Conservation (phyloP, 2,797 vertebrate species). For the Gallinago solitaria region DNA sequence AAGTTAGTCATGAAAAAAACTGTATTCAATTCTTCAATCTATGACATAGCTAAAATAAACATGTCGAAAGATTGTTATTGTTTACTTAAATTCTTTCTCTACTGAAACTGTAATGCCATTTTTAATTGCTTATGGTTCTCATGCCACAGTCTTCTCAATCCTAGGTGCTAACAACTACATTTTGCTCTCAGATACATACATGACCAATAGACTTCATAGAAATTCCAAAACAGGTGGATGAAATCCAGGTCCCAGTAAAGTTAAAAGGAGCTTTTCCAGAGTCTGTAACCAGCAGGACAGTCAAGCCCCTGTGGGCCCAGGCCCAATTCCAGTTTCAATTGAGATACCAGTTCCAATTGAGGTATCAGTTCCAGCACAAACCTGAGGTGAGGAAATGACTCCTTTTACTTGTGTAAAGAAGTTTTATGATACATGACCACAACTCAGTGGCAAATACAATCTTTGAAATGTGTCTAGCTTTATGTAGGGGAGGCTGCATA, state of each 20-base stretch:
- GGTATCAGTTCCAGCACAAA: background rate
- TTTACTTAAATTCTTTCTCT: conserved; percentile 47
- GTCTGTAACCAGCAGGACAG: background rate
- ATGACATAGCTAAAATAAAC: conserved; percentile 70
- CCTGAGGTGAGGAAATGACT: background rate
- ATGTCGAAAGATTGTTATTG: conserved; percentile 42
- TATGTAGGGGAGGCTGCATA: background rate
- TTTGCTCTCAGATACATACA: background rate
- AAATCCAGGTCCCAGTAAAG: background rate
- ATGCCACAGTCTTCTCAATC: background rate
- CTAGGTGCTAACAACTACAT: background rate
- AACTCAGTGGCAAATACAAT: background rate
- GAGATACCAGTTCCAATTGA: background rate
- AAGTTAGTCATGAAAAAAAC: conserved; percentile 59
- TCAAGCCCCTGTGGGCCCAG: background rate
- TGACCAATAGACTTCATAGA: background rate
- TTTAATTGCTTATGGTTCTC: background rate
- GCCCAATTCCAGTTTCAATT: background rate
- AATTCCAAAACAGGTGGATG: background rate
- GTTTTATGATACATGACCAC: background rate
- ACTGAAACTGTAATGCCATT: background rate
- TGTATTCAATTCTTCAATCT: conserved; percentile 60
- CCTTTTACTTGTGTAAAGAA: background rate
- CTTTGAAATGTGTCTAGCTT: background rate
- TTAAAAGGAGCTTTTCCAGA: background rate